Evolutionary conservation across 2,797 vertebrate genomes (phyloP), one percentile per base, ranked within the genome.

Genomic region (Anguilla megastoma): DNA sequence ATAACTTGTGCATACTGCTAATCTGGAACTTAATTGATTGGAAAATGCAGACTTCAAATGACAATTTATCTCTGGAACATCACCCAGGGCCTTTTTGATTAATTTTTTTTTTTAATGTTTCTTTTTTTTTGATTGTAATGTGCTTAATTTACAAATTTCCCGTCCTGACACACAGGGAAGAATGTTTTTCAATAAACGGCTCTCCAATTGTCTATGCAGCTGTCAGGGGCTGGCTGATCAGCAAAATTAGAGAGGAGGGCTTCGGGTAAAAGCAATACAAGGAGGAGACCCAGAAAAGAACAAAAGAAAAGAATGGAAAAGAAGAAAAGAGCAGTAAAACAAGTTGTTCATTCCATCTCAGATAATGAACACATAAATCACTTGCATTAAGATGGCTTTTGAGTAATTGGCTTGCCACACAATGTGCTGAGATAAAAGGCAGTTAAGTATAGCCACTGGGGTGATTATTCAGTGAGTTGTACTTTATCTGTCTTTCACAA

Each of bases 361-460:
- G 84, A 85, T 66, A 66, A 85, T 85, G 58, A 41, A 66, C 54
- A 45, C 84, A 63, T 85, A 66, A 48, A 85, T 60, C 84, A 85
- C 84, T 58, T 16, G 18, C 58, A 85, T 85, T 85, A 60, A 41
- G 18, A 63, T 27, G 54, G 56, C 56, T 41, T 85, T 41, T 85
- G 84, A 85, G 84, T 85, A 66, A 85, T 85, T 85, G 58, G 54
- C 54, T 85, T n/a, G 66, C 33, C 56, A 41, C 33, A 66, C 30
- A 21, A 33, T 41, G 56, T 45, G 18, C 30, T 36, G 56, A 85
- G 56, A 66, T 85, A 85, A 85, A 85, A 66, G 41, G 56, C 56
- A 10, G n/a, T 85, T 36, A 85, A 60, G 84, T 41, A 85, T 41
- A 60, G 84, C 84, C 58, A 66, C 56, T 18, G 58, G 84, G 84